Conservation (phyloP, 2,113 vertebrate genomes). For the Trochalopteron elliotii region DNA sequence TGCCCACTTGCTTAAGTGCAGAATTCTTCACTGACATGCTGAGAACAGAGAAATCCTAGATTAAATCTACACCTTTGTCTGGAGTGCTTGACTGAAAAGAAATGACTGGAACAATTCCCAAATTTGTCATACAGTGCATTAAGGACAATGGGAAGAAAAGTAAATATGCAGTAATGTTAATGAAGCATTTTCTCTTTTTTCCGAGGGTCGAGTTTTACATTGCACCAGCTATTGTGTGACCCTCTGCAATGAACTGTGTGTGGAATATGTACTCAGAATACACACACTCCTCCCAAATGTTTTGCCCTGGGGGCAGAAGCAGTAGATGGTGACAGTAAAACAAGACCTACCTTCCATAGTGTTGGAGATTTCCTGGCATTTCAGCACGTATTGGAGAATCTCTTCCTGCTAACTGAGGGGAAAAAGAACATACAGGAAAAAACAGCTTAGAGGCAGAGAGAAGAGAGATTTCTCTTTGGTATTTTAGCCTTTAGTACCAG, state of each 20-base stretch:
- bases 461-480: background rate
- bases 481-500: background rate
- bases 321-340: background rate
- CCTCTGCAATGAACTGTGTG: background rate
- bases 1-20: background rate
- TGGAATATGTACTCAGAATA: background rate
- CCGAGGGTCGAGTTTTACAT: background rate
- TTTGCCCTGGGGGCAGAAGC: background rate
- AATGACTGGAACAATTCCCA: background rate
- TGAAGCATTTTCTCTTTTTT: background rate
- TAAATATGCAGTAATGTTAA: background rate
- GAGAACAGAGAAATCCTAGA: background rate
- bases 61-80: background rate
- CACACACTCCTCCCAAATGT: background rate
- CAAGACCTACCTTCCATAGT: slow-evolving; percentile 90
- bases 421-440: background rate
- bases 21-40: background rate
- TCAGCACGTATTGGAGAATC: slow-evolving; percentile 94
- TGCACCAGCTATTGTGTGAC: background rate
- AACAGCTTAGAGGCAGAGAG: background rate
- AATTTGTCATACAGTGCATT: background rate
- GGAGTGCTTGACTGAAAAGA: background rate
- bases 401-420: slow-evolving; percentile 87
- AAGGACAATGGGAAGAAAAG: background rate
- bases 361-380: slow-evolving; percentile 93